Conservation (phyloP, 2,888 invertebrate species). For the Cephonodes hylas region DNA sequence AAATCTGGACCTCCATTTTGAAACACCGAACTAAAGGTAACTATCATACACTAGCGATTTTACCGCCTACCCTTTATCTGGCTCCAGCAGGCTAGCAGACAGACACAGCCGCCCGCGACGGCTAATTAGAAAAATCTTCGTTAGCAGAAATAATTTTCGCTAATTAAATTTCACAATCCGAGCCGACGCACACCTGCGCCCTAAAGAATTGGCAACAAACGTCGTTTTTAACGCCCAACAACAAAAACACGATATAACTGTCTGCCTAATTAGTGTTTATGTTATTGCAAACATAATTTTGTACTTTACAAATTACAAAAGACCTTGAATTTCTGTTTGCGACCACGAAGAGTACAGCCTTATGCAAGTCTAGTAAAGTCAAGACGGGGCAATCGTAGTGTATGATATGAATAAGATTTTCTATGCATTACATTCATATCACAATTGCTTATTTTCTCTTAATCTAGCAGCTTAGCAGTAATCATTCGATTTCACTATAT, state of each 20-base stretch:
- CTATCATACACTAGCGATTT: not conserved
- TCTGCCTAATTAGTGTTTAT: constrained; percentile 35
- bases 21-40: too few relatives aligned
- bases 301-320: not conserved
- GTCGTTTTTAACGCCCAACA: constrained; percentile 35
- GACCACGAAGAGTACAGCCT: too few relatives aligned
- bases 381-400: too few relatives aligned
- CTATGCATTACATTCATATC: too few relatives aligned
- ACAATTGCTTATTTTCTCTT: too few relatives aligned
- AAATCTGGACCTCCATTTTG: too few relatives aligned
- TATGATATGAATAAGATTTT: too few relatives aligned
- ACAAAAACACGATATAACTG: constrained; percentile 34
- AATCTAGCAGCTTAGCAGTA: too few relatives aligned
- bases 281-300: not conserved
- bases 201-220: constrained; percentile 34
- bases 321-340: not conserved
- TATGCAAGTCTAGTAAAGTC: too few relatives aligned
- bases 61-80: not conserved
- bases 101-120: not conserved
- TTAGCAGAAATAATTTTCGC: constrained; percentile 65
- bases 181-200: constrained; percentile 54
- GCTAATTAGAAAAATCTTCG: constrained; percentile 68
- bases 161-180: constrained; percentile 63
- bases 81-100: not conserved
- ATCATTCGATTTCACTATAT: too few relatives aligned